Base-by-base conservation (phyloP, 2,113 vertebrate species). In the Apeltes quadracus region DNA sequence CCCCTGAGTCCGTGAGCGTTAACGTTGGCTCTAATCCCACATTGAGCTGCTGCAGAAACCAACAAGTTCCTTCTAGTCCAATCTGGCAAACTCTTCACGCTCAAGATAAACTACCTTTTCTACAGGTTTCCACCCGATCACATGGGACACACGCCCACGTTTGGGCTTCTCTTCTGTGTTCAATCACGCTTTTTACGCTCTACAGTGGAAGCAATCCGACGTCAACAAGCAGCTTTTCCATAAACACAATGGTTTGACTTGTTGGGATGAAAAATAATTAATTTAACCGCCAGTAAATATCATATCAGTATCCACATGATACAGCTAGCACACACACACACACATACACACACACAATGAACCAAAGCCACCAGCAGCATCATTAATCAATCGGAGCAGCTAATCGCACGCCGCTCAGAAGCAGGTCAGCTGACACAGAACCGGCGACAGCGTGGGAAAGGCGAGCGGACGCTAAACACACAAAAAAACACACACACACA, bases 371-470 rank as follows among this genome's bases (percentile, higher is more conserved):
- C 2, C 70, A 46, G 38, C 58, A 43, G 77, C 83, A 23, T 63
- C 46, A 2, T 50, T 50, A 70, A 74, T 79, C 69, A 12, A 72
- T 84, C 78, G 39, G 18, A 72, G 82, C 55, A 55, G 81, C 56
- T 77, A 64, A 69, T 76, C 77, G 9, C 66, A 48, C 51, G 69
- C 72, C 79, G 22, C 59, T 23, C 65, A 34, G 65, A 66, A 44
- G n/a, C 75, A 10, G 67, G 69, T 86, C 81, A 87, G 80, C 81
- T 83, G 75, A 84, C 74, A 20, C 1, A 63, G 39, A 76, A 48
- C n/a, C 66, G 14, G 75, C 15, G 32, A 76, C 72, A 69, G 48
- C 71, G 76, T 86, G 84, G 84, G 84, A 88, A 87, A 75, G 77
- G 73, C 18, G 69, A 70, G 81, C 44, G 20, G 62, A 48, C 53